Evolutionary conservation across 64 coral and sea anemone species (phyloP).

Genomic region (Stichodactyla mertensii): DNA sequence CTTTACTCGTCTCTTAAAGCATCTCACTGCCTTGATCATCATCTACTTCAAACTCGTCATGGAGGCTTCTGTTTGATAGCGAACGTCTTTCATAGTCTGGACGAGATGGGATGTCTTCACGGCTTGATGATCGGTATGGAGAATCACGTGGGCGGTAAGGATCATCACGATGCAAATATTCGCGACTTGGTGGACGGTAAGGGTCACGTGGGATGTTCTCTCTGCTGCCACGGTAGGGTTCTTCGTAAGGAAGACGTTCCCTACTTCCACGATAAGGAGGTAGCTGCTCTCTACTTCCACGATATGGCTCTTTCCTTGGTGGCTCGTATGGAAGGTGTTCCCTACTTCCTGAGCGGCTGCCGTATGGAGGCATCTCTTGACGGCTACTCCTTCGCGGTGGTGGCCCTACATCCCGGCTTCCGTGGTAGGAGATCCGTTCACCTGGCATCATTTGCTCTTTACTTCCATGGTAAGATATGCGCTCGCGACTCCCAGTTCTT

Average conservation of each 20-base stretch:
- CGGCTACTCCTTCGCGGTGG: constrained; percentile 8
- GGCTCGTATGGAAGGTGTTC: constrained; percentile 4
- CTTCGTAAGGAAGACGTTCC: not conserved
- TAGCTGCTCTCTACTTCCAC: constrained; percentile 1
- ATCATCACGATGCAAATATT: constrained; percentile 10
- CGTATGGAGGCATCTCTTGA: constrained; percentile 3
- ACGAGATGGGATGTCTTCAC: constrained; percentile 15
- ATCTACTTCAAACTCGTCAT: constrained; percentile 4
- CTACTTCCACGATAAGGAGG: not conserved
- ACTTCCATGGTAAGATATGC: constrained; percentile 15
- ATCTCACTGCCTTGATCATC: constrained; percentile 26
- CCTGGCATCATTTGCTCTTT: not conserved
- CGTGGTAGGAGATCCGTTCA: not conserved
- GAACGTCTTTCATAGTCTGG: constrained; percentile 21
- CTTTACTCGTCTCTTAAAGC: not conserved
- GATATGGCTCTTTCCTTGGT: constrained; percentile 19
- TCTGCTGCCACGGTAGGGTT: constrained; percentile 8
- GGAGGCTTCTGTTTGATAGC: not conserved
- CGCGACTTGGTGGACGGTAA: constrained; percentile 12
- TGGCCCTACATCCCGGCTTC: not conserved
- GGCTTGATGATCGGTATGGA: not conserved
- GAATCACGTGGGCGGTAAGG: not conserved
- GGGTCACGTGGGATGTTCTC: constrained; percentile 14
- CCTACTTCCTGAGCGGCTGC: constrained; percentile 4
- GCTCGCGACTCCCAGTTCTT: not conserved